Base-by-base conservation (phyloP, 2,797 vertebrate species). In the Erethizon dorsatum region DNA sequence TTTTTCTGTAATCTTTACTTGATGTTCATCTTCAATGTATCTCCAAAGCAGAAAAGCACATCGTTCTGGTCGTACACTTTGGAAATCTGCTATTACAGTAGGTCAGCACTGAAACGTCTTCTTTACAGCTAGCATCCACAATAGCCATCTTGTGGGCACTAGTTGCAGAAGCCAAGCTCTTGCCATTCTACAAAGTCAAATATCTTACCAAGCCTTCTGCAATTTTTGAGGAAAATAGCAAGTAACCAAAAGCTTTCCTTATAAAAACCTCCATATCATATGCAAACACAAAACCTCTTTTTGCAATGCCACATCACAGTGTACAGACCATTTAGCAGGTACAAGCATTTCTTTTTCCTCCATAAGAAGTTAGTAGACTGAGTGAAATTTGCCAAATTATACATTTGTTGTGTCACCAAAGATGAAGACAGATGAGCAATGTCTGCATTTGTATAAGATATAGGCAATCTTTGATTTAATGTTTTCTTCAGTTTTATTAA, bases 401-500 rank as follows among this genome's bases (percentile, higher is more conserved):
- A 54, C 10, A 26, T 82, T 90, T 90, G 50, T 5, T 17, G 33
- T 63, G 31, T 47, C 24, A 79, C 22, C 28, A 80, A 91, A n/a
- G 45, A 54, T 13, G 17, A 17, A 88, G 50, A 87, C 1, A 54
- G 13, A 83, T 12, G 12, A 89, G 24, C 3, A 59, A 93, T 52
- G n/a, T 87, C 54, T 88, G 26, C 69, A 57, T 92, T 92, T 95
- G 67, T 50, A 79, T 37, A 90, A 89, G 41, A 52, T 37, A 93
- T 17, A 83, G 54, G 14, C 28, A 61, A 83, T 20, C 18, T 90
- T 92, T 93, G 41, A 33, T 63, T 41, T 69, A 63, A 86, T 65
- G 6, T 95, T 90, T 63, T 67, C 24, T 88, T 28, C 3, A 84
- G 24, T 85, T 93, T 84, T 82, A 86, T 61, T 95, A 83, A 95